Evolutionary conservation across 2,797 vertebrate species (phyloP).

Genomic region (Tenualosa thibaudeaui): DNA sequence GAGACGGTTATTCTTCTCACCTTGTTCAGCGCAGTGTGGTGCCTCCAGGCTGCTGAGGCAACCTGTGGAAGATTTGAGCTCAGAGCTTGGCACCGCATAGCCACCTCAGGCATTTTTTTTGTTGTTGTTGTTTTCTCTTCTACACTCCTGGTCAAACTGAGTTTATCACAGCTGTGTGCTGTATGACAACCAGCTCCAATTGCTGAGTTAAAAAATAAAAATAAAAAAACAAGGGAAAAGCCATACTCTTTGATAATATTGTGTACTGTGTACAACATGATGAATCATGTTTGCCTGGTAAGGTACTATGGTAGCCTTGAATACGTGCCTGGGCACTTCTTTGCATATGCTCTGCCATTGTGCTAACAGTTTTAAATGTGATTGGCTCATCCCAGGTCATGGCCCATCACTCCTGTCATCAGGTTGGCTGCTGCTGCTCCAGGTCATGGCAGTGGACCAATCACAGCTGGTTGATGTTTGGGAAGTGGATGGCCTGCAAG

Average conservation of each 20-base stretch:
- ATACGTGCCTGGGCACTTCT: not conserved
- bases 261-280: no score
- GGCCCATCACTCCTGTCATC: slow-evolving; percentile 2
- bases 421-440: not conserved
- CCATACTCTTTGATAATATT: no score
- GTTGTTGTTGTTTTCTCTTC: no score
- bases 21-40: not conserved
- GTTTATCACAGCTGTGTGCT: no score
- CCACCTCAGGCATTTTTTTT: not conserved
- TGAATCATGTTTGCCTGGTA: no score
- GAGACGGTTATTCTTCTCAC: not conserved
- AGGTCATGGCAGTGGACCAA: not conserved
- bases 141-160: no score
- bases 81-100: not conserved
- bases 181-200: no score
- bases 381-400: not conserved
- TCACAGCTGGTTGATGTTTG: slow-evolving; percentile 7
- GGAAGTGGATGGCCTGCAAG: not conserved
- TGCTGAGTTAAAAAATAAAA: no score
- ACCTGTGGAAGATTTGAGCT: not conserved
- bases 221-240: no score
- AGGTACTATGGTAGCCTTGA: not conserved
- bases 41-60: not conserved
- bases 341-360: not conserved
- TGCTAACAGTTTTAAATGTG: not conserved